Evolutionary conservation across 2,113 vertebrate species (phyloP).

Genomic region (Anoplopoma fimbria): DNA sequence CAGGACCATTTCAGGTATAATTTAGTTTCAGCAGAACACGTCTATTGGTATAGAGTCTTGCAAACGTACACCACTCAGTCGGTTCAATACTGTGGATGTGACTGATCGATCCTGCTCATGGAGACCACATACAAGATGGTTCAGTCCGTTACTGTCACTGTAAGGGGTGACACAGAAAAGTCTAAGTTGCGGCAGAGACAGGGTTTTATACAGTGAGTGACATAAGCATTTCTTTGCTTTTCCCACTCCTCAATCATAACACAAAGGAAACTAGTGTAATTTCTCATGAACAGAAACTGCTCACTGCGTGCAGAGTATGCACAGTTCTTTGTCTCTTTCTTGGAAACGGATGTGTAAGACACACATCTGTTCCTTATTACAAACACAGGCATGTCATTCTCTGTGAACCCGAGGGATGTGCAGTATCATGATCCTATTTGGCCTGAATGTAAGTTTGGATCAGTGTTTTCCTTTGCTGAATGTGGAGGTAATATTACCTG

Average conservation of each 20-base stretch:
- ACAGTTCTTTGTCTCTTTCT: not conserved
- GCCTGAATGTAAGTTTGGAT: not conserved
- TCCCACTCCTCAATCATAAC: not conserved
- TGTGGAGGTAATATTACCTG: not conserved
- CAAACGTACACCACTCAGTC: not conserved
- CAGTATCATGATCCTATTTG: constrained; percentile 19
- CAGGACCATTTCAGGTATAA: not conserved
- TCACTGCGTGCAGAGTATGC: not conserved
- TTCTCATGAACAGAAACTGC: not conserved
- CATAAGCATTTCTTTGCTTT: not conserved
- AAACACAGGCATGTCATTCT: constrained; percentile 28
- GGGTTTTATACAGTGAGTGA: constrained; percentile 23
- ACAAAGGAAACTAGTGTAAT: not conserved
- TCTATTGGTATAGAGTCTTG: not conserved
- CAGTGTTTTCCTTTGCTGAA: constrained; percentile 22
- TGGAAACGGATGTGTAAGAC: not conserved
- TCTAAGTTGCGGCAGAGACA: not conserved
- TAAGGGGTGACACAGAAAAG: not conserved
- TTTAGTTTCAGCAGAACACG: not conserved
- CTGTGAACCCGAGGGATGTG: not conserved
- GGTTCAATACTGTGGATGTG: not conserved
- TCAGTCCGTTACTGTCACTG: not conserved
- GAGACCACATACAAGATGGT: not conserved
- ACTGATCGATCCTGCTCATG: not conserved
- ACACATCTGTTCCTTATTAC: constrained; percentile 42